Evolutionary conservation across 2,888 invertebrate genomes (phyloP).

Genomic region (Venustoraphidia nigricollis): DNA sequence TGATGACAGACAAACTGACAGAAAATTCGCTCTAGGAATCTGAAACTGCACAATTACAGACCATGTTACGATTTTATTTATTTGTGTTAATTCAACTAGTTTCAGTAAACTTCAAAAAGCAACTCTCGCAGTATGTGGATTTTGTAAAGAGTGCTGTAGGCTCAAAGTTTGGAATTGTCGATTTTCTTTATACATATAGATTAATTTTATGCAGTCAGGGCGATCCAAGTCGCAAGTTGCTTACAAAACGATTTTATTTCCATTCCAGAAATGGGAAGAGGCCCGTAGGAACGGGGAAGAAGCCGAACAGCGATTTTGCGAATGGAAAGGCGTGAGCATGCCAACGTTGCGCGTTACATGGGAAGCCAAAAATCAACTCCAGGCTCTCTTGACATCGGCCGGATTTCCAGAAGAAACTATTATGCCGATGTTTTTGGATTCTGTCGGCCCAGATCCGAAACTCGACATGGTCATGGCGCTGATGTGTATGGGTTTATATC

Average conservation of each 20-base stretch:
- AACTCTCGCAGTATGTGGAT: too few species aligned
- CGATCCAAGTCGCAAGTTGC: background rate
- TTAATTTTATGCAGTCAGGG: too few species aligned
- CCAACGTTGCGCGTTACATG: constrained; percentile 81
- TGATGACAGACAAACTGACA: too few species aligned
- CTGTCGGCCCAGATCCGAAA: constrained; percentile 57
- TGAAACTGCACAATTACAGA: too few species aligned
- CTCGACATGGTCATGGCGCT: constrained; percentile 75
- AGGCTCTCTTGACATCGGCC: constrained; percentile 41
- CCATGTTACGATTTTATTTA: too few species aligned
- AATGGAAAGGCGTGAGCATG: constrained; percentile 76
- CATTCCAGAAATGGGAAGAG: constrained; percentile 48
- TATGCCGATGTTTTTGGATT: constrained; percentile 56
- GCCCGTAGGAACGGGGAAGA: constrained; percentile 52
- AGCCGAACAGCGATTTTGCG: constrained; percentile 75
- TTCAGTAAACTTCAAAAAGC: too few species aligned
- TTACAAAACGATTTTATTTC: background rate
- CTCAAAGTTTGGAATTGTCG: too few species aligned
- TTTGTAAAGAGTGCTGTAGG: too few species aligned
- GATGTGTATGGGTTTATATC: constrained; percentile 84
- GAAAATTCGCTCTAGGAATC: too few species aligned
- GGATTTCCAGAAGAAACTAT: constrained; percentile 88
- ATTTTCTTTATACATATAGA: too few species aligned
- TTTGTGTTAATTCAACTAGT: too few species aligned
- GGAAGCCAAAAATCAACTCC: constrained; percentile 67